phyloP scores from a whole-genome alignment of 1,140 invertebrate species.

The Halictus rubicundus region DNA sequence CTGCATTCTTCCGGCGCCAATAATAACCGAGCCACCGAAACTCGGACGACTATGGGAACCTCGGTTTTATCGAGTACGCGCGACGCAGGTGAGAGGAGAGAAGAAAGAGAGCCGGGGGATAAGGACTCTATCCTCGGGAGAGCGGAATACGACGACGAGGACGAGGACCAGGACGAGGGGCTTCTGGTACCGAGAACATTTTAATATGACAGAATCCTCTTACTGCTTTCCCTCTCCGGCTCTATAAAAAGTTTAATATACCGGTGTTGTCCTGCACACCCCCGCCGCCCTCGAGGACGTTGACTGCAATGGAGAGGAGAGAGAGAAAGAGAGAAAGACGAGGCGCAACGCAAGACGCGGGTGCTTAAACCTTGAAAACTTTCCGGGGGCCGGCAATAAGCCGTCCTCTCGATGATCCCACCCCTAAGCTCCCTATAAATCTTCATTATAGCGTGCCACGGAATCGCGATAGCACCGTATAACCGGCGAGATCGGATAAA shows the following conservation, averaged over 20 bases:
- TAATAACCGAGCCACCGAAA: constrained; percentile 1
- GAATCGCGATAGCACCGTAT: constrained; percentile 50
- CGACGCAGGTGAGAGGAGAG: constrained; percentile 9
- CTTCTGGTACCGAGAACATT: constrained; percentile 46
- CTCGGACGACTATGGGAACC: neutral
- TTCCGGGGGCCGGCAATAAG: constrained; percentile 70
- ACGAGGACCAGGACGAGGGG: constrained; percentile 9
- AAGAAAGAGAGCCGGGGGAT: constrained; percentile 23
- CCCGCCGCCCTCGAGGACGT: constrained; percentile 23
- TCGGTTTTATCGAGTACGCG: neutral
- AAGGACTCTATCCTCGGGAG: neutral
- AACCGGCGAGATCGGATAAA: constrained; percentile 58
- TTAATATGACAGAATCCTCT: constrained; percentile 70
- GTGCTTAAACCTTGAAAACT: constrained; percentile 65
- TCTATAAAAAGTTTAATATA: constrained; percentile 72
- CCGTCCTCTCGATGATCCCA: constrained; percentile 65
- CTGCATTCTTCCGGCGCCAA: constrained; percentile 9
- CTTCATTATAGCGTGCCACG: constrained; percentile 72
- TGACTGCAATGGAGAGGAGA: constrained; percentile 13
- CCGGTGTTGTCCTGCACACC: constrained; percentile 50
- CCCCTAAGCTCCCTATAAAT: constrained; percentile 70
- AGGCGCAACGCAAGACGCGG: constrained; percentile 1
- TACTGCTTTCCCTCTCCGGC: constrained; percentile 31
- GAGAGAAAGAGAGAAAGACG: neutral
- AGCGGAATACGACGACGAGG: constrained; percentile 6